Base-by-base conservation (phyloP, 2,797 vertebrate genomes). In the Capromys pilorides region DNA sequence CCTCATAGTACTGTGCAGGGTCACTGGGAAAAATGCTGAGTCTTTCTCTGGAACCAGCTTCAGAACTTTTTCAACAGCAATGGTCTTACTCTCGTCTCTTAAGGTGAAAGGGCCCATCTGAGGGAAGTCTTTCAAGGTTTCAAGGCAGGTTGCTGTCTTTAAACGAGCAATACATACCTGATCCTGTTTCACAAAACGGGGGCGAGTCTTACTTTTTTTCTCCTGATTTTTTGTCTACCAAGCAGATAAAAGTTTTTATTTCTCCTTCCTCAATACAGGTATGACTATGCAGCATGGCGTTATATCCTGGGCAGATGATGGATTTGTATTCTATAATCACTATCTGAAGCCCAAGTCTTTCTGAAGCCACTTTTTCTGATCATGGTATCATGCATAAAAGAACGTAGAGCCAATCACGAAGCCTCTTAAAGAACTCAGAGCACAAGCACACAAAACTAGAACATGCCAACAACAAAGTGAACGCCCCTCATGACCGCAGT, bases 241-340 rank as follows among this genome's bases (percentile, higher is more conserved):
- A 98, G 98, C 99, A 99, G 98, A 99, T 99, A 99, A 99, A 99
- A 99, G 99, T 99, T 97, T 99, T 99, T 97, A 99, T 99, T 98
- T 99, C 99, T 80, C 99, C 99, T 98, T 99, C 99, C 98, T 99
- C 99, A 93, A 99, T 99, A 98, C 99, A 99, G 96, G 99, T 99
- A 97, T 99, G 99, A 97, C 99, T 99, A 98, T 99, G 99, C 98
- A 99, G 99, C 98, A 99, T 99, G 95, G 99, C 99, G 85, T 99
- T 99, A 97, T 99, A 99, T 97, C 99, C 99, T 36, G 99, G 99
- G 98, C 99, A 99, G 98, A 99, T 99, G 98, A 99, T 99, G 97
- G 99, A 99, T 98, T 99, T 99, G 98, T 99, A 99, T 98, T 99
- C 99, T 94, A 99, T 99, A 98, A 99, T 99, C 97, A 99, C 99